Conservation (phyloP, 2,113 vertebrate genomes). For the Leptosomus discolor region DNA sequence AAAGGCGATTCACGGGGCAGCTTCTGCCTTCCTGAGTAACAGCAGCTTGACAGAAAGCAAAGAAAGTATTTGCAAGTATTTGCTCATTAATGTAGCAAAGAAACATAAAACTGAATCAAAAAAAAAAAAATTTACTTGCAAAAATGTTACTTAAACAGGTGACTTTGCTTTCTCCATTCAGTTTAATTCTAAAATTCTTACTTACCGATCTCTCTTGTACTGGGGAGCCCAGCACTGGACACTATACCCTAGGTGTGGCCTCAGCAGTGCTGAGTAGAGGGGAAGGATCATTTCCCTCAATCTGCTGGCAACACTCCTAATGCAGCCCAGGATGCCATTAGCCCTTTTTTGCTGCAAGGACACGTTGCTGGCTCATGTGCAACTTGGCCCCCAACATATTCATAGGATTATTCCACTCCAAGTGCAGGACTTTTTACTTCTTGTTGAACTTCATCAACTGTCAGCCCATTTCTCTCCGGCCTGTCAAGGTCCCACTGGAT, state of each 20-base stretch:
- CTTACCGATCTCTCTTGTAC: not conserved
- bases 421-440: not conserved
- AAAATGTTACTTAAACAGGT: not conserved
- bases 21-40: not conserved
- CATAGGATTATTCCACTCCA: not conserved
- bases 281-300: not conserved
- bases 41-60: not conserved
- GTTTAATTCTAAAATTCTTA: not conserved
- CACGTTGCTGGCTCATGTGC: not conserved
- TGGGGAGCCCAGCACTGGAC: not conserved
- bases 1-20: not conserved
- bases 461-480: not conserved
- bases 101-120: not conserved
- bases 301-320: not conserved
- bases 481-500: not conserved
- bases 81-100: not conserved
- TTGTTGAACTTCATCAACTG: not conserved
- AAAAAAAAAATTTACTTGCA: not conserved
- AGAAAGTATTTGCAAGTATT: not conserved
- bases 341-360: not conserved
- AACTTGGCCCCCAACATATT: not conserved
- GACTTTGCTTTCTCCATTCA: not conserved
- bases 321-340: not conserved
- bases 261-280: not conserved
- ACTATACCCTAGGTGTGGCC: not conserved